Base-by-base conservation (phyloP, 2,888 invertebrate genomes). In the Nasonovia ribisnigri region DNA sequence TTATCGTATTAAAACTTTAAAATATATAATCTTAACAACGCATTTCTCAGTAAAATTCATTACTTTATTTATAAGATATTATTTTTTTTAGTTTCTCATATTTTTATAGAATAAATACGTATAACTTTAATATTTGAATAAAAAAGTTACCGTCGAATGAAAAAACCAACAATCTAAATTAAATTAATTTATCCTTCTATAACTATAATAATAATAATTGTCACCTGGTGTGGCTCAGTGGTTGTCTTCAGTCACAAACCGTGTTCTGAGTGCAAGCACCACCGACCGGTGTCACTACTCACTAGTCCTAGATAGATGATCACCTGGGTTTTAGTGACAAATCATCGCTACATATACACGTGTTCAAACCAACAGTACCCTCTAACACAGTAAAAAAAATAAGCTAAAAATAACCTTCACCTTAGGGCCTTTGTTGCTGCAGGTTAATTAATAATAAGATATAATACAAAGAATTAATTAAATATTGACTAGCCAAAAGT, bases 1-100 rank as follows among this genome's bases (percentile, higher is more conserved):
- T 92, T 48, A 87, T 67, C 60, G 87, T 92, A 60, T 92, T 92
- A 92, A 87, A 92, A 87, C 26, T 87, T 87, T 67, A n/a, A 92
- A 87, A 87, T 84, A 92, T 60, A 48, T 60, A 60, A 87, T 48
- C 36, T 46, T 48, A 87, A 87, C 54, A 16, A 46, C 60, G 42
- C 36, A 46, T 84, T 91, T 84, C 67, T 42, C 36, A 26, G 48
- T 36, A 48, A 54, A 60, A 92, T 86, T 43, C 48, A 90, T 90
- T 77, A 77, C 3, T 77, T 77, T 77, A 77, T 84, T 84, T 91
- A 84, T 51, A 48, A 46, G 46, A 26, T 91, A 57, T 91, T 42
- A 51, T 84, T 84, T 51, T 77, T 67, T 48, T 51, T 48, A 16
- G 43, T 36, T 88, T 51, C n/a, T 48, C 20, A 51, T 51, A 77